Percentiles rank a stretch among this genome's conserved stretches.
These are phyloP conservation scores for Druon quercuslanigerum DNA, from an alignment of 1,140 invertebrate species.

Conservation along the genomic window DNA sequence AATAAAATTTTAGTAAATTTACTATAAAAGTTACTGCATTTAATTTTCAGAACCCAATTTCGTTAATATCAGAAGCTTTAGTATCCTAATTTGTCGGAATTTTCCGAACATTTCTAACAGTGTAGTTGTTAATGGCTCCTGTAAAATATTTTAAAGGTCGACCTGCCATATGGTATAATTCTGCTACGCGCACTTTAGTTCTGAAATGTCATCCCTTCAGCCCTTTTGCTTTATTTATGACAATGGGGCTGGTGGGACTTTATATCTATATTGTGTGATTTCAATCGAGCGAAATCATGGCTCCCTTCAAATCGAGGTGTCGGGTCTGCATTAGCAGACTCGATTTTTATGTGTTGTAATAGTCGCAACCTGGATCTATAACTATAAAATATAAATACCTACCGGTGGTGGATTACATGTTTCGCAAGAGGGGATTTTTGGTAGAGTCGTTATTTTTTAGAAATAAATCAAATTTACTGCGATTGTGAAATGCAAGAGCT, in stretches of 20 bases:
- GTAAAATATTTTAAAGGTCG: constrained; percentile 38
- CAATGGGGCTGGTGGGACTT: constrained; percentile 47
- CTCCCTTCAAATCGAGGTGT: not conserved
- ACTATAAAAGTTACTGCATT: too few species aligned
- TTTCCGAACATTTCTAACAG: too few species aligned
- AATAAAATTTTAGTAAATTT: too few species aligned
- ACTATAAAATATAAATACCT: constrained; percentile 9
- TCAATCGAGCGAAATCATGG: constrained; percentile 47
- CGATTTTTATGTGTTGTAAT: constrained; percentile 1
- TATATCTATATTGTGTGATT: constrained; percentile 48
- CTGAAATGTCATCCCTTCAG: constrained; percentile 50
- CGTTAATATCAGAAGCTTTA: too few species aligned
- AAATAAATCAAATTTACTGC: not conserved
- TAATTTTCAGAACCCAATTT: too few species aligned
- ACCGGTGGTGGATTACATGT: not conserved
- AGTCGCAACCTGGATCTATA: constrained; percentile 1
- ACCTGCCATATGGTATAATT: constrained; percentile 44
- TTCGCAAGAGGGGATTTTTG: not conserved
- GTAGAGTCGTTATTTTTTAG: not conserved
- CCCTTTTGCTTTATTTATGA: constrained; percentile 43
- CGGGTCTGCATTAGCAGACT: not conserved
- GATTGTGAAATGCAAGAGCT: constrained; percentile 9
- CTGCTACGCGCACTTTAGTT: constrained; percentile 40
- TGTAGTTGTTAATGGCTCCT: too few species aligned
- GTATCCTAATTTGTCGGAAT: too few species aligned